A percentile compares a stretch with the other conserved stretches of the same genome.
Evolutionary conservation across 2,113 vertebrate species (phyloP).

Genomic region (Leuciscus idus): DNA sequence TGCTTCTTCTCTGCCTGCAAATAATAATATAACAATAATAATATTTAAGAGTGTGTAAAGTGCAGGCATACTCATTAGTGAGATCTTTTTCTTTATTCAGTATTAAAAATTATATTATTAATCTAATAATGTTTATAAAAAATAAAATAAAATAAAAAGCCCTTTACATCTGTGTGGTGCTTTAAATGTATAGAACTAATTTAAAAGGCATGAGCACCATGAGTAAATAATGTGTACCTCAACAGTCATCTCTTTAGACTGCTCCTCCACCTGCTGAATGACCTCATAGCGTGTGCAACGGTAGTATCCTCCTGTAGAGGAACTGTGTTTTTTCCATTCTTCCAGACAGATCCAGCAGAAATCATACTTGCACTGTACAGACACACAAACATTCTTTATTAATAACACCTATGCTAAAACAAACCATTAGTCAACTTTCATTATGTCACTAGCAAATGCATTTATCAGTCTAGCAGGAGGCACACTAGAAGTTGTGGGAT

Average conservation of each 20-base stretch:
- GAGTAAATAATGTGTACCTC: constrained; percentile 79
- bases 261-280: constrained; percentile 96
- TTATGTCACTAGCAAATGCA: neutral
- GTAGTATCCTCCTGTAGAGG: constrained; percentile 97
- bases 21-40: constrained; percentile 2
- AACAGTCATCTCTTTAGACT: constrained; percentile 97
- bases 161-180: neutral
- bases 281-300: constrained; percentile 97
- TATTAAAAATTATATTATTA: neutral
- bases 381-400: constrained; percentile 19
- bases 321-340: constrained; percentile 99
- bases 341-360: constrained; percentile 99
- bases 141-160: too few relatives aligned
- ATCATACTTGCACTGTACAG: constrained; percentile 92
- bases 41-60: neutral
- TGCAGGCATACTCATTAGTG: neutral
- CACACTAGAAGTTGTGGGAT: neutral
- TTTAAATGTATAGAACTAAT: neutral
- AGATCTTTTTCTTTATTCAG: neutral
- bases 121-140: too few relatives aligned
- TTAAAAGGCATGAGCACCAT: neutral
- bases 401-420: neutral
- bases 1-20: constrained; percentile 96
- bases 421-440: neutral
- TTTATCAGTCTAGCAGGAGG: constrained; percentile 7